Percentiles rank a stretch among this genome's conserved stretches.
Evolutionary conservation across 92 coral and sea anemone species (phyloP).

Genomic region (Pocillopora meandrina): DNA sequence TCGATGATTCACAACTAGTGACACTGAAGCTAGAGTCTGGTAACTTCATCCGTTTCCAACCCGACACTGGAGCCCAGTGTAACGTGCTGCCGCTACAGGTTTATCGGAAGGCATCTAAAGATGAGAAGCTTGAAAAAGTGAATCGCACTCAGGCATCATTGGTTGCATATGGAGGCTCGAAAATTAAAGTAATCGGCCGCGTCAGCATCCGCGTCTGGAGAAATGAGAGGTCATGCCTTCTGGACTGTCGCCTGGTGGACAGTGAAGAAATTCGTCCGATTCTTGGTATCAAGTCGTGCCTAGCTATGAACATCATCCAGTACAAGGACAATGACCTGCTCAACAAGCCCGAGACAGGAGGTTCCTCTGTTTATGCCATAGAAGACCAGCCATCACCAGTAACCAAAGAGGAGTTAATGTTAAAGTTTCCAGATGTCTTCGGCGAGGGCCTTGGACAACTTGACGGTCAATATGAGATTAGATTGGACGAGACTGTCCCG

Average conservation of each 20-base stretch:
- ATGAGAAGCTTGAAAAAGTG: slow-evolving; percentile 25
- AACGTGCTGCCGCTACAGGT: slow-evolving; percentile 40
- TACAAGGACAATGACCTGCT: no score
- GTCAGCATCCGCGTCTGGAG: slow-evolving; percentile 37
- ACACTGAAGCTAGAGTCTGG: slow-evolving; percentile 58
- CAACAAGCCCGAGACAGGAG: no score
- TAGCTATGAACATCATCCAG: no score
- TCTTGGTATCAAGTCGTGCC: not conserved
- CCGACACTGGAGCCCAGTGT: slow-evolving; percentile 56
- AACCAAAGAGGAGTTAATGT: no score
- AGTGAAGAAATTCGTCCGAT: slow-evolving; percentile 31
- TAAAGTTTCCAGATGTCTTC: no score
- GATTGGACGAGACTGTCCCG: slow-evolving; percentile 40
- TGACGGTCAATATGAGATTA: slow-evolving; percentile 41
- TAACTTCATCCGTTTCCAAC: slow-evolving; percentile 54
- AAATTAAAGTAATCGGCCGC: slow-evolving; percentile 36
- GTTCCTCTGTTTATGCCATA: no score
- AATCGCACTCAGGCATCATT: slow-evolving; percentile 32
- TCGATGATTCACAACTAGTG: slow-evolving; percentile 59
- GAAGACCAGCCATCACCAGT: no score
- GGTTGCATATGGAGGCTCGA: slow-evolving; percentile 29
- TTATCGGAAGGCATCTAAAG: slow-evolving; percentile 28
- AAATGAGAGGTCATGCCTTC: slow-evolving; percentile 5
- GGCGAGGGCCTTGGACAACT: not conserved
- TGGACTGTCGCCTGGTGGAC: slow-evolving; percentile 38